These are phyloP conservation scores for Crossaster papposus DNA, from an alignment of 53 echinoderm and acorn worm genomes.

Conservation along the genomic window DNA sequence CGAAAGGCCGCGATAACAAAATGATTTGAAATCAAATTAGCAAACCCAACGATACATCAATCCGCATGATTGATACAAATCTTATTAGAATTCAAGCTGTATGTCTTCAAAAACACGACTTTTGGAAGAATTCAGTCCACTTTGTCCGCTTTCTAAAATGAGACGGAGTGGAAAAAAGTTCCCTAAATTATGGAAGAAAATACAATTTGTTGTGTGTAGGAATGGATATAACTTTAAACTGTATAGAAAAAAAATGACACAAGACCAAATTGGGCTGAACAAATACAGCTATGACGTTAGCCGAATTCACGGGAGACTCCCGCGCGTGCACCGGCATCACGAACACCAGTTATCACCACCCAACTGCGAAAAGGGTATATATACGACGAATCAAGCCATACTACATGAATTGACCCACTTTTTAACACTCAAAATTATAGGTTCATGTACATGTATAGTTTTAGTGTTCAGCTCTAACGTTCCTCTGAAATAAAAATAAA, in stretches of 20 bases:
- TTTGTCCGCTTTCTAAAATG: background rate
- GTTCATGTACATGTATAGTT: background rate
- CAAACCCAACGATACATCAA: background rate
- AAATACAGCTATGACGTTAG: conserved; percentile 1
- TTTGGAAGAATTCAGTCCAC: background rate
- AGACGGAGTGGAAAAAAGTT: background rate
- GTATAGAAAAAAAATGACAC: background rate
- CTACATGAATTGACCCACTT: background rate
- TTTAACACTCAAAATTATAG: background rate
- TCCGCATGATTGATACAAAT: background rate
- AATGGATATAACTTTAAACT: too few species aligned
- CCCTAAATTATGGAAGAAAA: background rate
- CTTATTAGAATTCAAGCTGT: too few species aligned
- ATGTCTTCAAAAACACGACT: too few species aligned
- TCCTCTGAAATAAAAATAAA: background rate
- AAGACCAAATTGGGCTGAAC: background rate
- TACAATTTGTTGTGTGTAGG: too few species aligned
- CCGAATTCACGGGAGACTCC: background rate
- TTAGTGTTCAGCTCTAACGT: background rate
- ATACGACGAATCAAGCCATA: too few species aligned
- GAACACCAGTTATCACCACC: background rate
- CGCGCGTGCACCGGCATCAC: background rate
- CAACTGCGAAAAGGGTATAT: background rate
- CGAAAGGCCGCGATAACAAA: background rate
- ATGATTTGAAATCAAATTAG: background rate